Conservation (phyloP, 2,797 vertebrate species). For the Mormyrus hasselquistii region DNA sequence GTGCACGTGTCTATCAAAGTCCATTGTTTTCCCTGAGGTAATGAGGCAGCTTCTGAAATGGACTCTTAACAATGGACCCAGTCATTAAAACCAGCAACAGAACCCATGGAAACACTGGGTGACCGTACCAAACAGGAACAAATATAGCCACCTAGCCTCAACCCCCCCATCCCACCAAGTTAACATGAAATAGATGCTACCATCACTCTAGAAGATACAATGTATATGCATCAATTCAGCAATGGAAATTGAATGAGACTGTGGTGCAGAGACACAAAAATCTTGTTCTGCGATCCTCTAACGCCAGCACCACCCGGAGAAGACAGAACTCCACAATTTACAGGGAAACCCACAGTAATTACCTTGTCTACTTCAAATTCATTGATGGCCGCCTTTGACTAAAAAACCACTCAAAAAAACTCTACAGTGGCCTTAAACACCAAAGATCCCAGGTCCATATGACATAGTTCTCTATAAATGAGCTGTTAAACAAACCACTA, state of each 20-base stretch:
- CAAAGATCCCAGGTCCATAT: neutral
- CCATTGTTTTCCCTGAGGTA: neutral
- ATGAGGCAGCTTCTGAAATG: constrained; percentile 2
- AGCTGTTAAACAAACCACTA: neutral
- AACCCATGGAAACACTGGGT: neutral
- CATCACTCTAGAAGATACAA: neutral
- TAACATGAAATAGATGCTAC: neutral
- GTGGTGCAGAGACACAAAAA: neutral
- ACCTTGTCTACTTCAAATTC: neutral
- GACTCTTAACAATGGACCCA: neutral
- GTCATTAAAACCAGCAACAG: neutral
- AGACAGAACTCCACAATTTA: neutral
- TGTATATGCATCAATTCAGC: neutral
- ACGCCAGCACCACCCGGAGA: neutral
- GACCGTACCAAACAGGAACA: neutral
- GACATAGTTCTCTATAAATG: neutral
- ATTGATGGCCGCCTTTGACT: neutral
- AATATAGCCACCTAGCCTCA: neutral
- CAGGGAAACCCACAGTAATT: neutral
- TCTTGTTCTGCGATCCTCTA: neutral
- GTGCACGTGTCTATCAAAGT: neutral
- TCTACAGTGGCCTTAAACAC: neutral
- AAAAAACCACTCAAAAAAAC: neutral
- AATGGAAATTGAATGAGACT: neutral
- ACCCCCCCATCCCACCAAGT: neutral